Conservation (phyloP, 2,113 vertebrate species). For the Odontesthes bonariensis region DNA sequence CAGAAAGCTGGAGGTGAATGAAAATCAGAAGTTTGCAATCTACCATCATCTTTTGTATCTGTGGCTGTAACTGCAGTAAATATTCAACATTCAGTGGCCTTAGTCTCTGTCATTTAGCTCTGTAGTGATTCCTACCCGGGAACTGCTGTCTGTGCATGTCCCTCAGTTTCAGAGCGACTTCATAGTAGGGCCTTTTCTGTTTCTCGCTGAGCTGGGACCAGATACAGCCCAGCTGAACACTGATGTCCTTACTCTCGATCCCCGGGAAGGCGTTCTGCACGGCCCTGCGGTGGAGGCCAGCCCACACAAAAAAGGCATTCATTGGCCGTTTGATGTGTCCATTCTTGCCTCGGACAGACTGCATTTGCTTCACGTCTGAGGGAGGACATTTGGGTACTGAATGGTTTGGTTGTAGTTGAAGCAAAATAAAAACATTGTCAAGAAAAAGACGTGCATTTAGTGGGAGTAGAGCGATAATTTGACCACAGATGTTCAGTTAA, state of each 20-base stretch:
- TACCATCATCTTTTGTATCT: not conserved
- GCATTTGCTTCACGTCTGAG: conserved; percentile 82
- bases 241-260: conserved; percentile 80
- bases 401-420: not conserved
- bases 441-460: not conserved
- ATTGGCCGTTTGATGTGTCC: conserved; percentile 87
- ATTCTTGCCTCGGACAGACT: conserved; percentile 79
- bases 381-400: conserved; percentile 19
- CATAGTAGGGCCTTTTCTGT: conserved; percentile 88
- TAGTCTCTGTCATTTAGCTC: not conserved
- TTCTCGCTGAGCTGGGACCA: conserved; percentile 89
- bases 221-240: conserved; percentile 84
- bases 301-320: conserved; percentile 92
- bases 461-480: too few relatives aligned
- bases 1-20: not conserved
- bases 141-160: conserved; percentile 84
- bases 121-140: conserved; percentile 81
- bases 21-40: not conserved
- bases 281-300: conserved; percentile 83
- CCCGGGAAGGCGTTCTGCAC: conserved; percentile 82
- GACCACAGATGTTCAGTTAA: too few relatives aligned
- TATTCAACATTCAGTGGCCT: not conserved
- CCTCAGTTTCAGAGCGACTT: conserved; percentile 87
- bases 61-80: not conserved
- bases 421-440: not conserved